Evolutionary conservation across 2,888 invertebrate genomes (phyloP).

Genomic region (Plagiodera versicolora): DNA sequence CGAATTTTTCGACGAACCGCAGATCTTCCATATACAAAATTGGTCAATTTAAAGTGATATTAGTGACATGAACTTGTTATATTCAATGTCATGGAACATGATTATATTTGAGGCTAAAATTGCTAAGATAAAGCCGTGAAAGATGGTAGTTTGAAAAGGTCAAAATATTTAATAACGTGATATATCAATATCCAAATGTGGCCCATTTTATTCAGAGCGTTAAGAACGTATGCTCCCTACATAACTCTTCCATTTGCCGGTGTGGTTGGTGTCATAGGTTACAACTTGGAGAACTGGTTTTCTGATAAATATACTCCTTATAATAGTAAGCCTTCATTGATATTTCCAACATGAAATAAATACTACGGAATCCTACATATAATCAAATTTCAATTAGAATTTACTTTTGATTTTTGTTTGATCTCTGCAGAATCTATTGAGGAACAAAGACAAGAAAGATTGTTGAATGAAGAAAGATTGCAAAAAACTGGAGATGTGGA

Average conservation of each 20-base stretch:
- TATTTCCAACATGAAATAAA: no score
- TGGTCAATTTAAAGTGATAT: no score
- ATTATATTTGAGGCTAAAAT: no score
- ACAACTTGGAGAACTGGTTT: slow-evolving; percentile 75
- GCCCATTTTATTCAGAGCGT: slow-evolving; percentile 66
- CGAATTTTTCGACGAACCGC: no score
- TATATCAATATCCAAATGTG: slow-evolving; percentile 63
- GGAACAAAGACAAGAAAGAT: slow-evolving; percentile 72
- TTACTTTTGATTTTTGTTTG: not conserved
- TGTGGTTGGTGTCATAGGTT: slow-evolving; percentile 82
- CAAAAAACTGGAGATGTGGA: slow-evolving; percentile 66
- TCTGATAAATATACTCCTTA: slow-evolving; percentile 78
- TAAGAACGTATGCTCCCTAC: slow-evolving; percentile 75
- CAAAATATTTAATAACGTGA: no score
- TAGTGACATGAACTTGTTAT: no score
- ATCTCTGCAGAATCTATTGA: slow-evolving; percentile 66
- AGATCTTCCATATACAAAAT: no score
- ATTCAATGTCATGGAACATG: no score
- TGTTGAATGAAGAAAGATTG: slow-evolving; percentile 61
- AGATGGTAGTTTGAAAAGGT: not conserved
- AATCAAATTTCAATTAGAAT: not conserved
- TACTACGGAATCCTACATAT: no score
- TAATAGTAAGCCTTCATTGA: slow-evolving; percentile 65
- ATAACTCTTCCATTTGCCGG: slow-evolving; percentile 82
- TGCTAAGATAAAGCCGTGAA: no score